These are phyloP conservation scores for Lytechinus variegatus DNA, from an alignment of 35 echinoderm and acorn worm genomes.

Conservation along the genomic window DNA sequence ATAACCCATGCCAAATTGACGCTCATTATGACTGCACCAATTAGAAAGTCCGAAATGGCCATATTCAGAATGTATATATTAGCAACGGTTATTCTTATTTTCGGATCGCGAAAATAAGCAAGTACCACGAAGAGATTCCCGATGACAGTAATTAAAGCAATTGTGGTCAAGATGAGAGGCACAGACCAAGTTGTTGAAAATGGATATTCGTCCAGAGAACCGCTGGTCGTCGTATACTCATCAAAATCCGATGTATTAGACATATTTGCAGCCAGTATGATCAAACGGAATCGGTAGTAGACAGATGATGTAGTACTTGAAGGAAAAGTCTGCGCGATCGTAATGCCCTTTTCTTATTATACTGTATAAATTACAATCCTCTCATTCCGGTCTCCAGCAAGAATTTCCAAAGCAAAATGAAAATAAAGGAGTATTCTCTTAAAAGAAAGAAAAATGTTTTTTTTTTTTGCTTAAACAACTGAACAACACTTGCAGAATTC, in stretches of 20 bases:
- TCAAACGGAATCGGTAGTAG: neutral
- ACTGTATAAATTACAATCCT: too few species aligned
- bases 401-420: too few species aligned
- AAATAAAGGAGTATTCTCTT: too few species aligned
- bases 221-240: neutral
- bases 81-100: constrained; percentile 36
- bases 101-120: constrained; percentile 43
- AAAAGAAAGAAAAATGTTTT: too few species aligned
- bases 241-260: neutral
- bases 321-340: too few species aligned
- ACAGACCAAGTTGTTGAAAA: neutral
- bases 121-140: constrained; percentile 56
- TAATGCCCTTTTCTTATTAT: too few species aligned
- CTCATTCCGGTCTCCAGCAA: too few species aligned
- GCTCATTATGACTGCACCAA: constrained; percentile 52
- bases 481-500: too few species aligned
- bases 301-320: too few species aligned
- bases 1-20: constrained; percentile 53
- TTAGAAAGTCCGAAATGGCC: constrained; percentile 43
- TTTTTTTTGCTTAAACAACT: too few species aligned
- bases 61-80: constrained; percentile 63
- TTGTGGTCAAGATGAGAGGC: neutral
- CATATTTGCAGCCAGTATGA: neutral
- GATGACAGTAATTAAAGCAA: constrained; percentile 17
- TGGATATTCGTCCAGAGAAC: neutral